Evolutionary conservation across 2,797 vertebrate species (phyloP).

Genomic region (Morelia viridis): DNA sequence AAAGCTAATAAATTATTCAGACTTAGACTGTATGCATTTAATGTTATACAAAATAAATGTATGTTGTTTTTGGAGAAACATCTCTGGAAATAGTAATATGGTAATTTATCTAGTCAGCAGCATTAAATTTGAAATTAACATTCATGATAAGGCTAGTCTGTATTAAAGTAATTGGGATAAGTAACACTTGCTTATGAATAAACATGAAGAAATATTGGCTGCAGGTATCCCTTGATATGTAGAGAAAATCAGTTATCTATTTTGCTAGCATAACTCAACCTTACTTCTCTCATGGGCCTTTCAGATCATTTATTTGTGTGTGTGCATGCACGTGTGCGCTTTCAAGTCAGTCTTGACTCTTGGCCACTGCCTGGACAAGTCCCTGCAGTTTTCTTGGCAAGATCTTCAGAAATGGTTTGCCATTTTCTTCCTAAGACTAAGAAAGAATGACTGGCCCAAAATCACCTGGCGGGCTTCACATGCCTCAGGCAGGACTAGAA

Average conservation of each 20-base stretch:
- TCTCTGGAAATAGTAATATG: neutral
- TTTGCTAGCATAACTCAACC: neutral
- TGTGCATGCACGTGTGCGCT: neutral
- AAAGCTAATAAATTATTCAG: neutral
- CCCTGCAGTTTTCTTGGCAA: neutral
- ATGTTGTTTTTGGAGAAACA: neutral
- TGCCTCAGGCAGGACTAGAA: neutral
- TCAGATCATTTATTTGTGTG: neutral
- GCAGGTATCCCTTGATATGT: neutral
- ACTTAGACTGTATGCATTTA: neutral
- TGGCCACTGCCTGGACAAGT: neutral
- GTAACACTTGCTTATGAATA: neutral
- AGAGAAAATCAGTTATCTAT: neutral
- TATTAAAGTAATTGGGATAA: neutral
- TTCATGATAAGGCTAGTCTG: neutral
- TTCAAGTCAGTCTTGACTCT: neutral
- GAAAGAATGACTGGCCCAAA: neutral
- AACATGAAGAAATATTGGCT: neutral
- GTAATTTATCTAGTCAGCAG: neutral
- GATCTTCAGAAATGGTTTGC: neutral
- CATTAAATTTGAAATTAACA: neutral
- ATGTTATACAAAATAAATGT: neutral
- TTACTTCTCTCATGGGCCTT: neutral
- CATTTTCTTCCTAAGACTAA: neutral
- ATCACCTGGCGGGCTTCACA: neutral